phyloP scores from a whole-genome alignment of 2,113 vertebrate genomes.

The Carollia perspicillata region DNA sequence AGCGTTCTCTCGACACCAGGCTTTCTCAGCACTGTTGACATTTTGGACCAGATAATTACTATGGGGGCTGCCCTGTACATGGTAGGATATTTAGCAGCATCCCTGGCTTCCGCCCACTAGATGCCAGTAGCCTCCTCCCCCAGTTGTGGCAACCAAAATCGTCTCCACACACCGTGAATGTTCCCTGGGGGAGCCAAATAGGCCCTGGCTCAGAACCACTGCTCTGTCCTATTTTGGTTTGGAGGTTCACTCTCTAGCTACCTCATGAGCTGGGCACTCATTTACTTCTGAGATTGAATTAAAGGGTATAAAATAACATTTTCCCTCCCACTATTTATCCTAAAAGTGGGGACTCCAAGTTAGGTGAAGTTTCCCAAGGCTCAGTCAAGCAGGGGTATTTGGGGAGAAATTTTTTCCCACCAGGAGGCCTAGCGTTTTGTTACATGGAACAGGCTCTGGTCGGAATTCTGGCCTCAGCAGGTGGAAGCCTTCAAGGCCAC shows the following conservation, averaged over 20 bases:
- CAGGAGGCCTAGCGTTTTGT: not conserved
- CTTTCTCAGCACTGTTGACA: not conserved
- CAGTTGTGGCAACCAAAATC: not conserved
- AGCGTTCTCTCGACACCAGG: not conserved
- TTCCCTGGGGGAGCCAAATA: not conserved
- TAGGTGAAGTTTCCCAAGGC: not conserved
- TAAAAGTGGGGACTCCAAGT: not conserved
- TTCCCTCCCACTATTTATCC: not conserved
- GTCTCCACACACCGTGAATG: not conserved
- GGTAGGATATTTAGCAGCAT: not conserved
- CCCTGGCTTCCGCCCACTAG: not conserved
- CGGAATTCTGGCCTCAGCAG: constrained; percentile 36
- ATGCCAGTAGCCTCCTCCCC: not conserved
- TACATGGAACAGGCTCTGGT: not conserved
- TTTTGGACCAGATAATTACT: not conserved
- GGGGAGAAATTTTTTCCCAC: not conserved
- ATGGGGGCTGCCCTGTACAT: not conserved
- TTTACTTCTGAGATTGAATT: constrained; percentile 14
- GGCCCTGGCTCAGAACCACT: not conserved
- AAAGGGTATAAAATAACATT: not conserved
- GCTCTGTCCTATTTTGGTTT: not conserved
- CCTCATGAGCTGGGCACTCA: not conserved
- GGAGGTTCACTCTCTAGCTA: not conserved
- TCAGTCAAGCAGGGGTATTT: not conserved
- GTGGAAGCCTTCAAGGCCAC: constrained; percentile 33